These are phyloP conservation scores for Branchipolynoe longqiensis DNA, from an alignment of 2,888 invertebrate genomes.

Conservation along the genomic window DNA sequence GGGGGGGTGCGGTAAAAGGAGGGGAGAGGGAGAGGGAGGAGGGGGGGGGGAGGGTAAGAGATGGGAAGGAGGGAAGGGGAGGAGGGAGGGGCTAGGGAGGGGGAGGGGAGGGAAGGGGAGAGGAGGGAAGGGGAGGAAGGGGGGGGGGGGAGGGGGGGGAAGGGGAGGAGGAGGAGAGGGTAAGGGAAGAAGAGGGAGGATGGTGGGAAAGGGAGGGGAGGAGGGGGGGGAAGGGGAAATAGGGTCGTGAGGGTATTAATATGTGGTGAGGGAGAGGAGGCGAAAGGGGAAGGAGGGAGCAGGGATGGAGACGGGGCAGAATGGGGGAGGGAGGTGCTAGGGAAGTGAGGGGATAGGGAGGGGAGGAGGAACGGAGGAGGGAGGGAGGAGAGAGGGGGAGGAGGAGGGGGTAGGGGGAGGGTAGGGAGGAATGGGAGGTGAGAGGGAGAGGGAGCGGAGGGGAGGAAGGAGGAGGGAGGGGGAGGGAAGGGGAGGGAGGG, in stretches of 20 bases:
- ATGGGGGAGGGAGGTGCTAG: background rate
- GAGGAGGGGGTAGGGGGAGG: background rate
- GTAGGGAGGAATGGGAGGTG: background rate
- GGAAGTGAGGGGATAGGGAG: too few species aligned
- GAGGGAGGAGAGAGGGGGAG: background rate
- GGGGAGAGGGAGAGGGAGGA: background rate
- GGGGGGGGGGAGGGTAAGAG: background rate
- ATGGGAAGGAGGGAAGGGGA: background rate
- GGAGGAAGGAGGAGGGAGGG: background rate
- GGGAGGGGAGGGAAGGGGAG: background rate
- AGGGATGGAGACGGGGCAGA: background rate
- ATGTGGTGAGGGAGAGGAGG: background rate
- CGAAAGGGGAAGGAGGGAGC: background rate
- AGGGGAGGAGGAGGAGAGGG: background rate
- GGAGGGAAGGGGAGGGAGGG: background rate
- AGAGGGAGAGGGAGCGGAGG: background rate
- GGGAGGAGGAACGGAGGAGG: background rate
- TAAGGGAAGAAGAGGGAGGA: background rate
- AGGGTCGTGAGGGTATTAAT: too few species aligned
- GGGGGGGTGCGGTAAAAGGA: too few species aligned
- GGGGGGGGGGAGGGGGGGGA: background rate
- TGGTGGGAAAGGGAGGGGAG: background rate
- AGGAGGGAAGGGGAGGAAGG: background rate
- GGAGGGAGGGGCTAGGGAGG: background rate
- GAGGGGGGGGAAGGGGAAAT: background rate